These are phyloP conservation scores for Idaea aversata DNA, from an alignment of 2,888 invertebrate species.

Conservation along the genomic window DNA sequence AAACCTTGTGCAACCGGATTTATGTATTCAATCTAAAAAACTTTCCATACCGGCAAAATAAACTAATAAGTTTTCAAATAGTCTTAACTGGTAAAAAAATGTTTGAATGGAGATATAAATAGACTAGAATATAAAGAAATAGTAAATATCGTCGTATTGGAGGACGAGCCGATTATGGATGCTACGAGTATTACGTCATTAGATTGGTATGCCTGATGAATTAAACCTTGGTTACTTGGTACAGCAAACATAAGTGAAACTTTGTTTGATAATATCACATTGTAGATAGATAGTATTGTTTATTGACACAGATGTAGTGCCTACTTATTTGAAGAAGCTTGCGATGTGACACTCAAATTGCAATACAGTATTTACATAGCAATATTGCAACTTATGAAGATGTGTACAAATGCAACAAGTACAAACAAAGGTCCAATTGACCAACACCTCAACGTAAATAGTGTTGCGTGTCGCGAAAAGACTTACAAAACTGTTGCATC, in stretches of 20 bases:
- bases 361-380: slow-evolving; percentile 24
- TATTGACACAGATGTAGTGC: not conserved
- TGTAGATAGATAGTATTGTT: not conserved
- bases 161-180: slow-evolving; percentile 18
- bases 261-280: not conserved
- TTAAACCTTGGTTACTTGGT: slow-evolving; percentile 30
- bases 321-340: not conserved
- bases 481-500: slow-evolving; percentile 29
- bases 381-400: slow-evolving; percentile 21
- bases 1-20: not conserved
- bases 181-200: slow-evolving; percentile 43
- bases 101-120: slow-evolving; percentile 26
- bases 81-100: not conserved
- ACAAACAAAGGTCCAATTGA: slow-evolving; percentile 13
- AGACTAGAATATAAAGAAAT: slow-evolving; percentile 29
- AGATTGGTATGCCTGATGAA: slow-evolving; percentile 56
- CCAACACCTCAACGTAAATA: not conserved
- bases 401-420: slow-evolving; percentile 22
- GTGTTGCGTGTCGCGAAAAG: slow-evolving; percentile 9
- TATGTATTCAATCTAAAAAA: not conserved
- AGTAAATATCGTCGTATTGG: slow-evolving; percentile 3
- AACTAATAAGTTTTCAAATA: not conserved
- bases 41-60: not conserved
- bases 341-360: not conserved
- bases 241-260: not conserved